A percentile compares a stretch with the other conserved stretches of the same genome.
Conservation (phyloP, 2,888 invertebrate species). For the Doris montereyensis region DNA sequence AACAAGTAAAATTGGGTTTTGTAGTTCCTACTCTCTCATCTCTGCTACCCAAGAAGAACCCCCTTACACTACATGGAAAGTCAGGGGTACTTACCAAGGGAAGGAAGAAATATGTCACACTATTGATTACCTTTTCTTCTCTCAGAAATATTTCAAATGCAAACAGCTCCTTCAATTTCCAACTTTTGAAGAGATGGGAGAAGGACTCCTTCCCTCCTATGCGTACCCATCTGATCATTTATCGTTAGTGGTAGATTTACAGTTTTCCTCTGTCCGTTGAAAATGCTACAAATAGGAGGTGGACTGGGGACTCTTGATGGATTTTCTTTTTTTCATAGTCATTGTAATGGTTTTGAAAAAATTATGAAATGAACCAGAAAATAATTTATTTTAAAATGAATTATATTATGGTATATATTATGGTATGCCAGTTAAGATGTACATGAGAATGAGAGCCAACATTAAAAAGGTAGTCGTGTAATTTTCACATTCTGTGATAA, state of each 20-base stretch:
- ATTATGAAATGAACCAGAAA: no score
- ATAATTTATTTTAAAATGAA: no score
- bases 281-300: no score
- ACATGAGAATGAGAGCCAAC: no score
- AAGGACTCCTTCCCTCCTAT: slow-evolving; percentile 79
- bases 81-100: slow-evolving; percentile 75
- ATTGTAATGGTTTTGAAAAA: no score
- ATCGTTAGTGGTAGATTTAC: slow-evolving; percentile 76
- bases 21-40: slow-evolving; percentile 69
- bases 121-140: slow-evolving; percentile 78
- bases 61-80: slow-evolving; percentile 84
- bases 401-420: no score
- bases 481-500: no score
- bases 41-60: slow-evolving; percentile 76
- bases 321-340: no score
- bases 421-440: no score
- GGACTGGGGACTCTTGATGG: no score
- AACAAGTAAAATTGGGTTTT: slow-evolving; percentile 53
- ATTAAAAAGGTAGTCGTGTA: no score
- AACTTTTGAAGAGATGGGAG: slow-evolving; percentile 79
- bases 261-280: no score
- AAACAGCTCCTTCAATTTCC: slow-evolving; percentile 78
- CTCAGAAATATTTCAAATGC: slow-evolving; percentile 76
- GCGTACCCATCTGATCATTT: slow-evolving; percentile 85
- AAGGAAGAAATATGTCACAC: slow-evolving; percentile 83